A percentile compares a stretch with the other conserved stretches of the same genome.
phyloP scores from a whole-genome alignment of 2,113 vertebrate species.

The Tringa solitaria region DNA sequence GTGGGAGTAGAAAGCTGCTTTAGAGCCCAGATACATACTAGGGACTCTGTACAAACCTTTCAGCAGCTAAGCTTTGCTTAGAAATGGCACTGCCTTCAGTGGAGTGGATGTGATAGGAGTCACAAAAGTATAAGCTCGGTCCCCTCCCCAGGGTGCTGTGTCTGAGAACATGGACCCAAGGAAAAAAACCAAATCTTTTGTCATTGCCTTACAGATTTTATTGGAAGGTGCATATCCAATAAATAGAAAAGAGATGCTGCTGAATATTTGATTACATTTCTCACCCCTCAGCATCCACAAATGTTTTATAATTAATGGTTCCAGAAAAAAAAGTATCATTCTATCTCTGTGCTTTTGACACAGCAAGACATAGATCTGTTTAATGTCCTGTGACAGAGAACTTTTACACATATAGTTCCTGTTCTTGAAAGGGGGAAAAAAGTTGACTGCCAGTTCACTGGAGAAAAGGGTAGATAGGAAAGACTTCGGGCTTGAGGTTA shows the following conservation, averaged over 20 bases:
- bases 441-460: neutral
- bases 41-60: neutral
- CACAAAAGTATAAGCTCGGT: neutral
- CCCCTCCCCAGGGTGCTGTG: neutral
- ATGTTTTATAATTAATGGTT: constrained; percentile 60
- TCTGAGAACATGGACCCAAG: neutral
- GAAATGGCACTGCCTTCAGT: neutral
- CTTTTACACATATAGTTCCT: neutral
- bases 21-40: neutral
- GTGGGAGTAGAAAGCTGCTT: neutral
- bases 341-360: neutral
- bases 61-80: neutral
- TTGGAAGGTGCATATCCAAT: neutral
- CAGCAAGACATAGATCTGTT: neutral
- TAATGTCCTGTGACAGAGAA: neutral
- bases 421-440: neutral
- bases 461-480: neutral
- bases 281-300: constrained; percentile 27
- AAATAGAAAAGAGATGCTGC: constrained; percentile 48
- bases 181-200: neutral
- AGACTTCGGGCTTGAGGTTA: neutral
- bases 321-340: neutral
- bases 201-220: neutral
- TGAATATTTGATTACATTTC: constrained; percentile 57
- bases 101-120: neutral